Base-by-base conservation (phyloP, 2,888 invertebrate species). In the Pomacea canaliculata region DNA sequence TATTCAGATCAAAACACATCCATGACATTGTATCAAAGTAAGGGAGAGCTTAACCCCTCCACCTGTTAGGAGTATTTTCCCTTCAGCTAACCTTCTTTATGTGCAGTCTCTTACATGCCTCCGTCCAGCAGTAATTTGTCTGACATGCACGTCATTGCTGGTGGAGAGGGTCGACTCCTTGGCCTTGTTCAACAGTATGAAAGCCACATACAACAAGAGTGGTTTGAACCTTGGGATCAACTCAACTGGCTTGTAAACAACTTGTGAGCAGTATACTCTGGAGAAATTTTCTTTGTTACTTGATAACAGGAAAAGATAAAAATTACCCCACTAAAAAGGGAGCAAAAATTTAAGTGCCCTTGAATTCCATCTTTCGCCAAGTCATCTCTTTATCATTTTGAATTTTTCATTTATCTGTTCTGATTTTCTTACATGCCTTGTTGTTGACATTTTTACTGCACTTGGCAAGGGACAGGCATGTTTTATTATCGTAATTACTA, bases 141-240 rank as follows among this genome's bases (percentile, higher is more conserved):
- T 77, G 93, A 94, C 90, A 93, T 95, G 71, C 93, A 92, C 83
- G 92, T 94, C 83, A 94, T 95, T 84, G 93, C 93, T 73, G 92
- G 93, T 48, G 92, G 92, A 80, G 91, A 92, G 12, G 92, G 93
- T 70, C 92, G 93, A 46, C 92, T 94, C 82, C 92, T 92, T 73
- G 90, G 93, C 83, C 90, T 94, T 74, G 88, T 93, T 68, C 92
- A 92, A 73, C 92, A 93, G 71, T 94, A 94, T 92, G 94, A 94
- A 90, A 92, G 92, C 84, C 92, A 93, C 84, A 93, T 94, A 80
- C 92, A 93, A 10, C 92, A 93, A 81, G 93, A 93, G 83, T 80
- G 93, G 93, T 91, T 89, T 83, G 90, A 91, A 78, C 89, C 90
- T 83, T 96, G 96, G 95, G 89, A 93, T 18, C 94, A 94, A 88